phyloP scores from a whole-genome alignment of 2,113 vertebrate species.

The Panurus biarmicus region DNA sequence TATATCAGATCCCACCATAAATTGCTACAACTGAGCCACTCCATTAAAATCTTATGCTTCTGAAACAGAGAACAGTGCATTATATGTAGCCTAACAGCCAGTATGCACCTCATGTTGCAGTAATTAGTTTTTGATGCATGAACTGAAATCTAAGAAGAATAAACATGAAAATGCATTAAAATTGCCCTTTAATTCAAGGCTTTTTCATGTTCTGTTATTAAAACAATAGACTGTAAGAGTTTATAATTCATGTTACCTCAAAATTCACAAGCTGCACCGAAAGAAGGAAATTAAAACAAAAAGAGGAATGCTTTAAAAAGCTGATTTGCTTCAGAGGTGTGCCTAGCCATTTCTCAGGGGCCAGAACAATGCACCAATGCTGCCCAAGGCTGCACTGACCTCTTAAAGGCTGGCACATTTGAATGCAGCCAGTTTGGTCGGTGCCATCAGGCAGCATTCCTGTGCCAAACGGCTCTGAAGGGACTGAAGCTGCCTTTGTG shows the following conservation, averaged over 20 bases:
- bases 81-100: not conserved
- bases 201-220: constrained; percentile 42
- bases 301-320: not conserved
- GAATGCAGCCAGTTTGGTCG: not conserved
- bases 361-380: not conserved
- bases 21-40: not conserved
- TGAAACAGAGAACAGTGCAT: not conserved
- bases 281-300: not conserved
- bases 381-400: not conserved
- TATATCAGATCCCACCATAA: not conserved
- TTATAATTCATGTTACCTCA: not conserved
- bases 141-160: constrained; percentile 52
- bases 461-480: not conserved
- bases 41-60: not conserved
- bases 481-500: not conserved
- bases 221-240: not conserved
- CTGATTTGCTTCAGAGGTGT: not conserved
- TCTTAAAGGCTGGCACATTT: not conserved
- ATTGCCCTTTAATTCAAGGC: not conserved
- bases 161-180: constrained; percentile 60
- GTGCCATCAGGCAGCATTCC: not conserved
- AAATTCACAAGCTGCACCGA: constrained; percentile 29
- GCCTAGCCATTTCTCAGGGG: not conserved
- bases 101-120: not conserved
- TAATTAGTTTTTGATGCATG: constrained; percentile 60